Evolutionary conservation across 2,888 invertebrate species (phyloP).

Genomic region (Hypercompe scribonia): DNA sequence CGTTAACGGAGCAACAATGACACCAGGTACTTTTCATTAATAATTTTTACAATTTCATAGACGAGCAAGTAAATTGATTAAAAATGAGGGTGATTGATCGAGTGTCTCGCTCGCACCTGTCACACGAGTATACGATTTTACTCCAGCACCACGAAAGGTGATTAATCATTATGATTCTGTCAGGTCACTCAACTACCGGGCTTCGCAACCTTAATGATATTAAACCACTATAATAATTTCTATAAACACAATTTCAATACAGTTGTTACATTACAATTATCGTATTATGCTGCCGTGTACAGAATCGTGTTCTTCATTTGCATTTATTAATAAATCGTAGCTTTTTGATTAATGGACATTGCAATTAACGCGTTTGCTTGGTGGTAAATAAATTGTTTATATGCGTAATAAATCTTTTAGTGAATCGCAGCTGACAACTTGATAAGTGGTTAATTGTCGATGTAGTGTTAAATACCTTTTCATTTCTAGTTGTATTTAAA

Average conservation of each 20-base stretch:
- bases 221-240: slow-evolving; percentile 36
- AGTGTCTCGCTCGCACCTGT: slow-evolving; percentile 68
- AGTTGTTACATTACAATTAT: slow-evolving; percentile 37
- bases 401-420: slow-evolving; percentile 19
- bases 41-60: slow-evolving; percentile 62
- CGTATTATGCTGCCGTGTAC: slow-evolving; percentile 12
- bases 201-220: slow-evolving; percentile 35
- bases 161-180: slow-evolving; percentile 48
- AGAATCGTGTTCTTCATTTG: slow-evolving; percentile 20
- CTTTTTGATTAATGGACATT: slow-evolving; percentile 35
- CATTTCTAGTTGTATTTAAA: slow-evolving; percentile 5
- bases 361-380: slow-evolving; percentile 24
- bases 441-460: slow-evolving; percentile 24
- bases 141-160: slow-evolving; percentile 49
- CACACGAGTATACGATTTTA: slow-evolving; percentile 57
- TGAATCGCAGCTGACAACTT: slow-evolving; percentile 15
- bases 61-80: slow-evolving; percentile 77
- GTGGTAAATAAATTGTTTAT: slow-evolving; percentile 20
- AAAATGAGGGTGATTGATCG: slow-evolving; percentile 78
- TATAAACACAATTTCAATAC: slow-evolving; percentile 40
- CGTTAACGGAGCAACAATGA: slow-evolving; percentile 50
- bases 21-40: slow-evolving; percentile 36
- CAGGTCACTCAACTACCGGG: slow-evolving; percentile 33
- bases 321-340: slow-evolving; percentile 17
- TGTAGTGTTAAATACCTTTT: slow-evolving; percentile 4